Conservation (phyloP, 2,113 vertebrate genomes). For the Pungitius pungitius region DNA sequence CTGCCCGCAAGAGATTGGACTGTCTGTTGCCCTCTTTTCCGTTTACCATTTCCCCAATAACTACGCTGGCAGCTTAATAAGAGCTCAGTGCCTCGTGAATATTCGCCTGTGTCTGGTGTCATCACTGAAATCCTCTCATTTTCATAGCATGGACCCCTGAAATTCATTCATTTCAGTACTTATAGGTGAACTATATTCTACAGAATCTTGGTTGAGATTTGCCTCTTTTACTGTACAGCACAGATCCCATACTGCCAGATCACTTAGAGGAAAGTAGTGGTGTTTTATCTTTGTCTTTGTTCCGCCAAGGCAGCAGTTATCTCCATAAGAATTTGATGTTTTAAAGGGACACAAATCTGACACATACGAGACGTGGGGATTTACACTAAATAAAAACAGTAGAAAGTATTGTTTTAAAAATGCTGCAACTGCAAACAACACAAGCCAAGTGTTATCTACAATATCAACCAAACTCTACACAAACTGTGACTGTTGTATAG, state of each 20-base stretch:
- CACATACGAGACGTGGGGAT: background rate
- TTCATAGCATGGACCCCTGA: constrained; percentile 6
- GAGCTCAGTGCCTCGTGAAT: constrained; percentile 42
- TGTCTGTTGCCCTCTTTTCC: constrained; percentile 36
- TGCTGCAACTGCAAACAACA: constrained; percentile 18
- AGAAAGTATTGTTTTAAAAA: constrained; percentile 28
- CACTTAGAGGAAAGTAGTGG: constrained; percentile 20
- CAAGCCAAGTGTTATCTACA: constrained; percentile 33
- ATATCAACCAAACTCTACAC: constrained; percentile 50
- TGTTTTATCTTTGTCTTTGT: constrained; percentile 9
- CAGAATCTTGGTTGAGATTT: constrained; percentile 29
- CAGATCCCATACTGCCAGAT: constrained; percentile 11
- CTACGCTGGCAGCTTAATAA: constrained; percentile 45
- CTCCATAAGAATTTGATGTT: constrained; percentile 7
- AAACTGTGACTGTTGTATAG: constrained; percentile 54
- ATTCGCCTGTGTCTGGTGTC: constrained; percentile 43
- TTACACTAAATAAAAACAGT: constrained; percentile 12
- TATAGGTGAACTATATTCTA: constrained; percentile 21
- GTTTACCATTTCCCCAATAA: constrained; percentile 12
- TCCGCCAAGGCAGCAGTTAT: background rate
- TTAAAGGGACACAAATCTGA: constrained; percentile 3
- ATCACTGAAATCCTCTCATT: constrained; percentile 44
- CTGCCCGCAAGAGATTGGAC: constrained; percentile 37
- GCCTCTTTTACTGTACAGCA: constrained; percentile 24
- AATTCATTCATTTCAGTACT: constrained; percentile 14